Conservation (phyloP, 2,888 invertebrate genomes). For the Digitonthophagus gazella region DNA sequence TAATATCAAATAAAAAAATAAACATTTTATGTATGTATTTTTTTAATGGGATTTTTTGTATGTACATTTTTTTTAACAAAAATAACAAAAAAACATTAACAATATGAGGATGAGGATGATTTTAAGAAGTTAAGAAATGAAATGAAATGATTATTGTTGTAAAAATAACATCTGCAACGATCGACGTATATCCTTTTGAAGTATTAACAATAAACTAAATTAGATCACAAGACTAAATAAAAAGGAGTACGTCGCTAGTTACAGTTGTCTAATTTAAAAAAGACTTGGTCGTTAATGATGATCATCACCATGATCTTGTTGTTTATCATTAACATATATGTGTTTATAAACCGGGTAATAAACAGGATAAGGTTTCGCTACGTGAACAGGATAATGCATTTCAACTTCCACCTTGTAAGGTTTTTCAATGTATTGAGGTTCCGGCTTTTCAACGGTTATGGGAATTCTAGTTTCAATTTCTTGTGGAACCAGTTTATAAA, state of each 20-base stretch:
- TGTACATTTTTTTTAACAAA: background rate
- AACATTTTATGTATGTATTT: background rate
- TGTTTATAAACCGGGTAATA: constrained; percentile 74
- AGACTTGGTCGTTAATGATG: constrained; percentile 1
- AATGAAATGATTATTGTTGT: background rate
- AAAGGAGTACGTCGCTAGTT: background rate
- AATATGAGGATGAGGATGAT: constrained; percentile 1
- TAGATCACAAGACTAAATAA: constrained; percentile 16
- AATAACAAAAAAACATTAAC: constrained; percentile 13
- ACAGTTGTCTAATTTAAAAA: background rate
- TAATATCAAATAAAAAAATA: background rate
- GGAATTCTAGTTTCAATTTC: constrained; percentile 72
- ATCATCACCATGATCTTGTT: constrained; percentile 4
- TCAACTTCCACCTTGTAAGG: constrained; percentile 75
- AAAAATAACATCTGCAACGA: background rate
- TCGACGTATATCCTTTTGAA: background rate
- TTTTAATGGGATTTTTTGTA: background rate
- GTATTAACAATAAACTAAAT: background rate
- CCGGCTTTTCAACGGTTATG: constrained; percentile 70
- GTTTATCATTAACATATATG: constrained; percentile 51
- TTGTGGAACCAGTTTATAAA: constrained; percentile 71
- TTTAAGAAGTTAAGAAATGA: background rate
- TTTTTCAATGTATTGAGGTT: constrained; percentile 69
- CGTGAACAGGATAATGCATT: constrained; percentile 66
- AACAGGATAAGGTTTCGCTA: constrained; percentile 70